phyloP scores from a whole-genome alignment of 2,113 vertebrate species.

The Perca flavescens region DNA sequence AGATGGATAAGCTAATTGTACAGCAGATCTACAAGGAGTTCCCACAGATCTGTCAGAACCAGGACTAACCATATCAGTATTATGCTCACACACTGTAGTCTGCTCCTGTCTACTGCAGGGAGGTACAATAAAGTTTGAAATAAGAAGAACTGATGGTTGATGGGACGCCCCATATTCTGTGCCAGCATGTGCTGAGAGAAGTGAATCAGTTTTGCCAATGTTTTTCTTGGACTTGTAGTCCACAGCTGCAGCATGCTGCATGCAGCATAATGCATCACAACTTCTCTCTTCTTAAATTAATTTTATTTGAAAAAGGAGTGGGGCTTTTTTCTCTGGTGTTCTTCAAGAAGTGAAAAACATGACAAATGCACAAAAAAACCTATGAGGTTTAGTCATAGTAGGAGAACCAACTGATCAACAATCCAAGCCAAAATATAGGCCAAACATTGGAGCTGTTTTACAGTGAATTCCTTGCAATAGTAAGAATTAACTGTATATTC shows the following conservation, averaged over 20 bases:
- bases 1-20: slow-evolving; percentile 98
- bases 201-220: slow-evolving; percentile 22
- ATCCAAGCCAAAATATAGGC: slow-evolving; percentile 17
- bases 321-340: slow-evolving; percentile 1
- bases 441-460: slow-evolving; percentile 36
- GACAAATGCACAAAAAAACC: slow-evolving; percentile 22
- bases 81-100: slow-evolving; percentile 52
- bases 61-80: slow-evolving; percentile 60
- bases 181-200: slow-evolving; percentile 27
- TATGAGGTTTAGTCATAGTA: slow-evolving; percentile 27
- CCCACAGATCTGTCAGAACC: slow-evolving; percentile 84
- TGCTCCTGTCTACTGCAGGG: slow-evolving; percentile 54
- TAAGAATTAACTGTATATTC: slow-evolving; percentile 22
- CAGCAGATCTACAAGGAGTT: slow-evolving; percentile 95
- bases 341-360: slow-evolving; percentile 20
- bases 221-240: slow-evolving; percentile 32
- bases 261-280: neutral
- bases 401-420: slow-evolving; percentile 6
- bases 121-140: slow-evolving; percentile 37
- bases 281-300: neutral
- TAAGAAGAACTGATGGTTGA: slow-evolving; percentile 12
- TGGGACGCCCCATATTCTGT: slow-evolving; percentile 18
- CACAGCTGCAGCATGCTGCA: slow-evolving; percentile 19
- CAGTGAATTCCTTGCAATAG: slow-evolving; percentile 51
- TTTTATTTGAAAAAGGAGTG: slow-evolving; percentile 13